A percentile compares a stretch with the other conserved stretches of the same genome.
phyloP scores from a whole-genome alignment of 2,113 vertebrate genomes.

The Bos javanicus region DNA sequence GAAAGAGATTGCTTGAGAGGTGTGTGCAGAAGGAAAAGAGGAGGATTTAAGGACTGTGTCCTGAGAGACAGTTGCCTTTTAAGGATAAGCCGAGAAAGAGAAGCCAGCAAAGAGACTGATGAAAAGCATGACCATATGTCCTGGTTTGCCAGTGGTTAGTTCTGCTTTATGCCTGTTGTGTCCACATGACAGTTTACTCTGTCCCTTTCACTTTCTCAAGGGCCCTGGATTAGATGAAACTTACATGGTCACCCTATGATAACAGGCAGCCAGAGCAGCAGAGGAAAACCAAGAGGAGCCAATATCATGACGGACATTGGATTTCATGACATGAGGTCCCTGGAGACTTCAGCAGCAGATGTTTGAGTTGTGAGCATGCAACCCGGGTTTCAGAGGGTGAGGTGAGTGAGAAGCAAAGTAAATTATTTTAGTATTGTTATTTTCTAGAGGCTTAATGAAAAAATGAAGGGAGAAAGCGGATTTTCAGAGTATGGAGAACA shows the following conservation, averaged over 20 bases:
- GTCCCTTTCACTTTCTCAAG: neutral
- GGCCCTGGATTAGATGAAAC: neutral
- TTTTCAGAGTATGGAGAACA: neutral
- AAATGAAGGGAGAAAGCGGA: neutral
- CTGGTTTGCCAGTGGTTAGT: neutral
- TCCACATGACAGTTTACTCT: neutral
- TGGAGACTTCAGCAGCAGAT: neutral
- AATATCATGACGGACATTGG: too few relatives aligned
- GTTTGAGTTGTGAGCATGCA: neutral
- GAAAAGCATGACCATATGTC: neutral
- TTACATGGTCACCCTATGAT: neutral
- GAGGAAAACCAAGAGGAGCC: neutral
- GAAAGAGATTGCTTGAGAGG: neutral
- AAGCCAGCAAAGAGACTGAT: neutral
- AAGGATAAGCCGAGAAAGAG: neutral
- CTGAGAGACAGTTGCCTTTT: neutral
- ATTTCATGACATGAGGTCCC: neutral
- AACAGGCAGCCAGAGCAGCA: neutral
- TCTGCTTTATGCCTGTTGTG: neutral
- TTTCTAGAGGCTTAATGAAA: neutral
- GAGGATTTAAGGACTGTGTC: neutral
- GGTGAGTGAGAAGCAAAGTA: neutral
- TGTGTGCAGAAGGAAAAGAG: neutral
- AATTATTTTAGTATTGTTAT: neutral
- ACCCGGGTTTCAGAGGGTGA: neutral